Percentiles rank a stretch among this genome's conserved stretches.
Conservation (phyloP, 2,888 invertebrate genomes). For the Pachydiplax longipennis region DNA sequence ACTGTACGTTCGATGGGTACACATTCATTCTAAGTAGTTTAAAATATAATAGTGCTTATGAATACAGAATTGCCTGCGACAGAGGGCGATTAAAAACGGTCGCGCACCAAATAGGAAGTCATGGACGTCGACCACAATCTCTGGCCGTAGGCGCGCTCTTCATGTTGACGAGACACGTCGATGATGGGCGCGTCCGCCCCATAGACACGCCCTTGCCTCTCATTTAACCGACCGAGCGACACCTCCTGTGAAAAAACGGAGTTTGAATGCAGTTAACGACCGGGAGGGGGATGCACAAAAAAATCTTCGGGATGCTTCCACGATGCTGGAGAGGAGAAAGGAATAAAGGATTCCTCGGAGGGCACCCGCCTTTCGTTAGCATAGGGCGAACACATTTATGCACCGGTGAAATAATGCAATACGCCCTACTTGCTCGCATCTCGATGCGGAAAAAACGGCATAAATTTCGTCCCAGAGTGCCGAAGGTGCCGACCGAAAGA, state of each 20-base stretch:
- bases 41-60: too few species aligned
- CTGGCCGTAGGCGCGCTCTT: neutral
- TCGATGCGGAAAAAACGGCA: neutral
- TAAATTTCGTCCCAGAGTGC: neutral
- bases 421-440: neutral
- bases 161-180: neutral
- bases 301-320: neutral
- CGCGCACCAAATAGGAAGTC: neutral
- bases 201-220: neutral
- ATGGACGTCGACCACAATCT: neutral
- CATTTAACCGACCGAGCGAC: slow-evolving; percentile 8
- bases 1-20: too few species aligned
- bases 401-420: neutral
- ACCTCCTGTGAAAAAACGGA: neutral
- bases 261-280: slow-evolving; percentile 19
- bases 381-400: neutral
- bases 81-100: too few species aligned
- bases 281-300: neutral
- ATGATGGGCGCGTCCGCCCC: neutral
- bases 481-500: neutral
- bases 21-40: too few species aligned
- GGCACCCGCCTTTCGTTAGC: neutral
- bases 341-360: neutral
- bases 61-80: too few species aligned
- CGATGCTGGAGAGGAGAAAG: neutral